Conservation (phyloP, 2,888 invertebrate genomes). For the Eulithis prunata region DNA sequence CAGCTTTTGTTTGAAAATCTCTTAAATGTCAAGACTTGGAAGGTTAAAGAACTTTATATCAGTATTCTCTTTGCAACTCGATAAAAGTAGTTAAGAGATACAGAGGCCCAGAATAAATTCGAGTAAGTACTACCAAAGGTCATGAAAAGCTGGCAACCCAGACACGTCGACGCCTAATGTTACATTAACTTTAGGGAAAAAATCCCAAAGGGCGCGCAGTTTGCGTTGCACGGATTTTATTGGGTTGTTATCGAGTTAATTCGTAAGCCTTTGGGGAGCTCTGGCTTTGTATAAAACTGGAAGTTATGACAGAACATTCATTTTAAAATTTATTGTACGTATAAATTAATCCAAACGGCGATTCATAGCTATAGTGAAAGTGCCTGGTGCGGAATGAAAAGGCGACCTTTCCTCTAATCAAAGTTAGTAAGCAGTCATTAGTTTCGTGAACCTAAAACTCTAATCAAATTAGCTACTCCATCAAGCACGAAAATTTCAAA, state of each 20-base stretch:
- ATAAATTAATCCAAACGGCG: background rate
- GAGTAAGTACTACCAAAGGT: slow-evolving; percentile 39
- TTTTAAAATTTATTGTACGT: background rate
- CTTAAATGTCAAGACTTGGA: slow-evolving; percentile 7
- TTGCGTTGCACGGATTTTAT: slow-evolving; percentile 33
- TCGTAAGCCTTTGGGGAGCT: slow-evolving; percentile 17
- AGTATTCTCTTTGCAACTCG: slow-evolving; percentile 43
- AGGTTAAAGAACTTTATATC: slow-evolving; percentile 23
- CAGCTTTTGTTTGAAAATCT: slow-evolving; percentile 12
- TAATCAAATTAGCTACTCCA: slow-evolving; percentile 16
- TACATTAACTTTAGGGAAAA: slow-evolving; percentile 53
- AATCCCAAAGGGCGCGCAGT: slow-evolving; percentile 35
- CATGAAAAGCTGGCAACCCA: slow-evolving; percentile 41
- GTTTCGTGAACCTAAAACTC: slow-evolving; percentile 2
- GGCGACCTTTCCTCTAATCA: background rate
- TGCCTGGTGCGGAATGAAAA: background rate
- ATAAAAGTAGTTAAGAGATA: slow-evolving; percentile 40
- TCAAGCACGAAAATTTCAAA: slow-evolving; percentile 16
- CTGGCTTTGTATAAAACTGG: slow-evolving; percentile 7
- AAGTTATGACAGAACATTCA: background rate
- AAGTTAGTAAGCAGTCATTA: background rate
- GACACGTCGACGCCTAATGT: slow-evolving; percentile 58
- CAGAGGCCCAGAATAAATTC: slow-evolving; percentile 19
- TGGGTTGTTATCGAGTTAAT: slow-evolving; percentile 32
- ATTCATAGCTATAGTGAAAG: background rate